Evolutionary conservation across 2,797 vertebrate species (phyloP).

Genomic region (Ceyx erithaca): DNA sequence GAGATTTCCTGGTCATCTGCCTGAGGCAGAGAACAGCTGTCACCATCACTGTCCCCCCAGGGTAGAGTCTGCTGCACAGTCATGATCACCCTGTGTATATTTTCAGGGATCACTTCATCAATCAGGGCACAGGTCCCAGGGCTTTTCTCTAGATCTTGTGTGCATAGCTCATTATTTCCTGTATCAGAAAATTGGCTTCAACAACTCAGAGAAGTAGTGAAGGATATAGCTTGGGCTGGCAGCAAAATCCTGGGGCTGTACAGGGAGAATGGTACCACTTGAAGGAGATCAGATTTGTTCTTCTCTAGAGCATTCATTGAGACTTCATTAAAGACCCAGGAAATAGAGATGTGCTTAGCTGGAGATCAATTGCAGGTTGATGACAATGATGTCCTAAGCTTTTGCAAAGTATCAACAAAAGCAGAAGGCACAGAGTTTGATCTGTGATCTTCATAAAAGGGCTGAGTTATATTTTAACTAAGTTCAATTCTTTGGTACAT

Average conservation of each 20-base stretch:
- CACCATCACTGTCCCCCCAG: background rate
- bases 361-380: background rate
- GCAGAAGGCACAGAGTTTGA: background rate
- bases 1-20: background rate
- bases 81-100: accelerated
- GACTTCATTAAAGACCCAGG: background rate
- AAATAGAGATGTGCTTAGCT: background rate
- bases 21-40: background rate
- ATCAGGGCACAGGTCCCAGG: accelerated
- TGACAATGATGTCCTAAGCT: background rate
- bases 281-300: background rate
- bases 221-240: background rate
- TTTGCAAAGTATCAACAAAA: background rate
- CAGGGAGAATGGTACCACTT: background rate
- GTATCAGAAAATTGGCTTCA: background rate
- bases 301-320: background rate
- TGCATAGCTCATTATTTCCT: background rate
- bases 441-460: background rate
- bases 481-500: background rate
- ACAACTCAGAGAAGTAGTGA: background rate
- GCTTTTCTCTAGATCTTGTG: background rate
- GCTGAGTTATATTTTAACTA: background rate
- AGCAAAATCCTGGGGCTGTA: background rate
- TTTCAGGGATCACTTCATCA: accelerated
- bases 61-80: background rate